Conservation (phyloP, 2,113 vertebrate species). For the Ameiurus melas region DNA sequence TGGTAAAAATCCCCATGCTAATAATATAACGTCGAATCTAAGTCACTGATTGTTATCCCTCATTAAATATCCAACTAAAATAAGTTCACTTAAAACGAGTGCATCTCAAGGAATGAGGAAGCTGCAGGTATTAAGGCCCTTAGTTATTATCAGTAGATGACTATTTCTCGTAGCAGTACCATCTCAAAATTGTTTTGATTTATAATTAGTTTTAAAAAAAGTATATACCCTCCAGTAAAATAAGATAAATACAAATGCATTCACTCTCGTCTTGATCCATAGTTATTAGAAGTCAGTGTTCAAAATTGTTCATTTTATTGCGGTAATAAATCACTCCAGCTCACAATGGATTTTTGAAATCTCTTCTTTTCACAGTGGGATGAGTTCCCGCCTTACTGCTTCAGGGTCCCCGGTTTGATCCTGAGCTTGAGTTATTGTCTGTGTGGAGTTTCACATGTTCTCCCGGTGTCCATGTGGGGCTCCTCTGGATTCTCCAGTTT, state of each 20-base stretch:
- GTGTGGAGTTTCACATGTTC: neutral
- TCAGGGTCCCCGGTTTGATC: neutral
- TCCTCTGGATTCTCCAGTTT: neutral
- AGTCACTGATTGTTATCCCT: neutral
- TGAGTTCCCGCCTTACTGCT: neutral
- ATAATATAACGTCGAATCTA: neutral
- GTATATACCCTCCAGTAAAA: neutral
- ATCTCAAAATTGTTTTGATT: neutral
- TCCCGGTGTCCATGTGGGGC: neutral
- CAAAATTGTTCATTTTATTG: neutral
- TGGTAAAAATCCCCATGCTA: neutral
- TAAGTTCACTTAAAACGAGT: neutral
- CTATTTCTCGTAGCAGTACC: neutral
- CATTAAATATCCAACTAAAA: constrained; percentile 10
- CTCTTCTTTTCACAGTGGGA: neutral
- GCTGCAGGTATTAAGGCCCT: neutral
- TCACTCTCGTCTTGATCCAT: neutral
- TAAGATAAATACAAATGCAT: neutral
- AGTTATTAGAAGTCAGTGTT: neutral
- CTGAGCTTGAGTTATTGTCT: neutral
- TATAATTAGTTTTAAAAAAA: neutral
- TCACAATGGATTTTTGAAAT: neutral
- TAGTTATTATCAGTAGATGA: neutral
- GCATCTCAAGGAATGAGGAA: neutral
- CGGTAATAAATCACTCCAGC: neutral